Evolutionary conservation across 2,113 vertebrate genomes (phyloP).

Genomic region (Clarias magur): DNA sequence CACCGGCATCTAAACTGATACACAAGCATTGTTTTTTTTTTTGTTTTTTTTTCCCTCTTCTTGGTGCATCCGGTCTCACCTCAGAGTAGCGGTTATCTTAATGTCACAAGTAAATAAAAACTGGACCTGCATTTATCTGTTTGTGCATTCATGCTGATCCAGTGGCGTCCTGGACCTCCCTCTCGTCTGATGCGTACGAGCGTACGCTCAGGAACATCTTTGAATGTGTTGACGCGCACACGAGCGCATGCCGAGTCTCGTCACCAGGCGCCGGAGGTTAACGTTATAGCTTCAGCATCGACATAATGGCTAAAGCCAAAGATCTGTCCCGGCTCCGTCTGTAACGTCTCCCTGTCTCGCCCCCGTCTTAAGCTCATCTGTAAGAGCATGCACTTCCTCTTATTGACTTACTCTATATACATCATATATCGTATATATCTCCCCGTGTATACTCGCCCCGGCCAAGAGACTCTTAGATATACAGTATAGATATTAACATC

Average conservation of each 20-base stretch:
- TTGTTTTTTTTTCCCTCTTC: neutral
- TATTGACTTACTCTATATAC: constrained; percentile 60
- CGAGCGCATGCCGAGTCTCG: constrained; percentile 36
- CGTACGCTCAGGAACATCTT: constrained; percentile 65
- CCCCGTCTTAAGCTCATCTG: constrained; percentile 56
- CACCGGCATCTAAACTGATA: neutral
- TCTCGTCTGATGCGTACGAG: neutral
- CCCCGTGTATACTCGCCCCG: constrained; percentile 63
- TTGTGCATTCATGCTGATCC: constrained; percentile 2
- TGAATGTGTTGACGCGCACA: neutral
- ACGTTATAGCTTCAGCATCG: constrained; percentile 52
- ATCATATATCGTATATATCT: neutral
- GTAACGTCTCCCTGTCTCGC: constrained; percentile 49
- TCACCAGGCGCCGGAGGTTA: constrained; percentile 54
- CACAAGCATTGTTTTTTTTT: neutral
- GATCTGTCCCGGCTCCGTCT: constrained; percentile 60
- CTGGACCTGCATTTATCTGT: neutral
- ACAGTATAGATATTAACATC: constrained; percentile 44
- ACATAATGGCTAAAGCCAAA: constrained; percentile 76
- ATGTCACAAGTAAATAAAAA: neutral
- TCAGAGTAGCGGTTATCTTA: neutral
- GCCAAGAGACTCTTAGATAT: constrained; percentile 58
- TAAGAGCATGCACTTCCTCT: constrained; percentile 65
- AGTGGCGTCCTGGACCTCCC: neutral
- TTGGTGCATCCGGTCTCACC: neutral